Evolutionary conservation across 2,888 invertebrate species (phyloP), one percentile per base, ranked within the genome.

Genomic region (Druceiella hillmani): DNA sequence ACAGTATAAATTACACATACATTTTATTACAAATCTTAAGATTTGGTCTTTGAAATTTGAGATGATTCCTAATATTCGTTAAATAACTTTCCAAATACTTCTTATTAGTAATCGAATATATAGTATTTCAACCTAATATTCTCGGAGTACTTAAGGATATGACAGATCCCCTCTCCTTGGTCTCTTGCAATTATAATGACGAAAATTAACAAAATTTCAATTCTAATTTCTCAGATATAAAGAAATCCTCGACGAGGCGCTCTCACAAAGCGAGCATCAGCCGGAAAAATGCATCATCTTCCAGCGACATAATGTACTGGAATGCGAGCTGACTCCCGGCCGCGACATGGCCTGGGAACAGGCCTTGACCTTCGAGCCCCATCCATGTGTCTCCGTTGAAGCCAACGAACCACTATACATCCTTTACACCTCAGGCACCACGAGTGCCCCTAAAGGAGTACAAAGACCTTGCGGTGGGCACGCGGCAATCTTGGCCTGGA

Each of bases 321-420:
- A 76, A 45, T 79, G 79, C 9, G 61, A 73, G 1, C 56, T 90
- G 32, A 75, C 80, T 48, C 61, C 72, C 1, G 78, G 75, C 4
- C 66, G 78, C 20, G 93, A 95, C 55, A 68, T 84, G 17, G 72
- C 81, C 36, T 95, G 91, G 89, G 77, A 83, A 2, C 81, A 84
- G 12, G 83, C 84, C 1, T 50, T 89, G 38, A 64, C 74, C 41
- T 75, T 79, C 0, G 74, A 77, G 3, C 82, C 84, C 0, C 81
- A 83, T 33, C 81, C 85, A 2, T 92, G 92, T 56, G 86, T 91
- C 1, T 77, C 93, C 0, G 82, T 92, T 0, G 86, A 88, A 52
- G 86, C 94, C 1, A 91, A 88, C 52, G 87, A 93, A 52, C 91
- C 94, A 0, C 63, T 94, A 6, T 95, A 95, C 55, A 83, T 95